These are phyloP conservation scores for Neoitamus cyanurus DNA, from an alignment of 2,888 invertebrate species.

Conservation along the genomic window DNA sequence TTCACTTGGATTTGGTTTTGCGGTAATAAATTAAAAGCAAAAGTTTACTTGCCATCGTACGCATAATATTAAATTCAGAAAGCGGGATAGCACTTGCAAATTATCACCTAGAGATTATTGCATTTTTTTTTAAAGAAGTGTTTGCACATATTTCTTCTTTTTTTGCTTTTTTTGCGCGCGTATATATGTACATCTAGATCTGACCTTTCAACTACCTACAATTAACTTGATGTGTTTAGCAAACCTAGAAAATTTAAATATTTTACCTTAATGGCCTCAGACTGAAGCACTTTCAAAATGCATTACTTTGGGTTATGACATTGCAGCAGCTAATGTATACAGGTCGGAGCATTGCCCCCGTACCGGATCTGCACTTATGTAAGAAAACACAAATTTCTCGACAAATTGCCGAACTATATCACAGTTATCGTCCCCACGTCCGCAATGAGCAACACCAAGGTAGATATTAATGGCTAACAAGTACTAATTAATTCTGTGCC, in stretches of 20 bases:
- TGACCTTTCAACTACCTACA: background rate
- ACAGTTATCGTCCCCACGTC: background rate
- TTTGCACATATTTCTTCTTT: background rate
- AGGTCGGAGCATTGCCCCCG: background rate
- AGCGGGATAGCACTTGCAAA: too few relatives aligned
- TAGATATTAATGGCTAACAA: constrained; percentile 6
- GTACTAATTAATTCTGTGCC: background rate
- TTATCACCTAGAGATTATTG: too few relatives aligned
- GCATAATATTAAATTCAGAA: too few relatives aligned
- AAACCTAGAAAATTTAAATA: background rate
- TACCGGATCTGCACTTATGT: background rate
- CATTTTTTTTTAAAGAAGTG: too few relatives aligned
- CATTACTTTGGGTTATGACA: background rate
- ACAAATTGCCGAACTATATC: constrained; percentile 22
- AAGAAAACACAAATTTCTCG: constrained; percentile 13
- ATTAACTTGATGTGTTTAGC: background rate
- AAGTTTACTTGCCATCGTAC: too few relatives aligned
- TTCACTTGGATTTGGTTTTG: too few relatives aligned
- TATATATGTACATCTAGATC: background rate
- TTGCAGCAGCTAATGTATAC: background rate
- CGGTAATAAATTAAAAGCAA: too few relatives aligned
- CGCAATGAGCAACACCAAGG: background rate
- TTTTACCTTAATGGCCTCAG: background rate
- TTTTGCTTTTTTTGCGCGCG: too few relatives aligned
- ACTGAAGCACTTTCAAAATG: background rate